These are phyloP conservation scores for Labeo calbasu DNA, from an alignment of 2,797 vertebrate genomes.

Conservation along the genomic window DNA sequence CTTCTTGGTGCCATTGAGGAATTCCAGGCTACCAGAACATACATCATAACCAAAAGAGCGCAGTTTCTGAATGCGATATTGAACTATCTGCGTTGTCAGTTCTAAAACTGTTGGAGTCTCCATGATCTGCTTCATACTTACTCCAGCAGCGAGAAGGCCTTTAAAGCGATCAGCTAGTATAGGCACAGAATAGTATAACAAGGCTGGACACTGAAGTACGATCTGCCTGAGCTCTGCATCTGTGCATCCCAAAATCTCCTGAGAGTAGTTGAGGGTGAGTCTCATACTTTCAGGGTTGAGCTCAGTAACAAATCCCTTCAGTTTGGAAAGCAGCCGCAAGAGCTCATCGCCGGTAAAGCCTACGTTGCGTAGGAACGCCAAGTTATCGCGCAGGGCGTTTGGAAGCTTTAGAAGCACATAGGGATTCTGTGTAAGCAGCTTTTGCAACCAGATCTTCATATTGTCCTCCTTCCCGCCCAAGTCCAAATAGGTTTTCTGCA, in stretches of 20 bases:
- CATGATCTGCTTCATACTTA: slow-evolving; percentile 84
- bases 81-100: slow-evolving; percentile 87
- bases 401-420: slow-evolving; percentile 86
- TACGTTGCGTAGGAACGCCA: slow-evolving; percentile 82
- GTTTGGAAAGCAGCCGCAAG: slow-evolving; percentile 87
- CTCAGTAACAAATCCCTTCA: slow-evolving; percentile 90
- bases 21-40: slow-evolving; percentile 79
- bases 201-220: slow-evolving; percentile 85
- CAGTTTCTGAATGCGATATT: slow-evolving; percentile 85
- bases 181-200: slow-evolving; percentile 85
- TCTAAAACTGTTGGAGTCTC: slow-evolving; percentile 86
- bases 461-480: slow-evolving; percentile 86
- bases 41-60: slow-evolving; percentile 78
- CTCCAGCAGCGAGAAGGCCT: slow-evolving; percentile 79
- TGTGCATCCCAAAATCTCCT: slow-evolving; percentile 80
- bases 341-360: slow-evolving; percentile 84
- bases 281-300: slow-evolving; percentile 81
- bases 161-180: slow-evolving; percentile 84
- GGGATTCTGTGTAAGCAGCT: slow-evolving; percentile 92
- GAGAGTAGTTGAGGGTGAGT: slow-evolving; percentile 81
- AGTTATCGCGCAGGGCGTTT: slow-evolving; percentile 76
- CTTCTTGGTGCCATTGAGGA: slow-evolving; percentile 89
- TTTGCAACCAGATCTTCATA: slow-evolving; percentile 91
- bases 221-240: slow-evolving; percentile 80
- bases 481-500: slow-evolving; percentile 82